Evolutionary conservation across 2,113 vertebrate species (phyloP).

Genomic region (Megaleporinus macrocephalus): DNA sequence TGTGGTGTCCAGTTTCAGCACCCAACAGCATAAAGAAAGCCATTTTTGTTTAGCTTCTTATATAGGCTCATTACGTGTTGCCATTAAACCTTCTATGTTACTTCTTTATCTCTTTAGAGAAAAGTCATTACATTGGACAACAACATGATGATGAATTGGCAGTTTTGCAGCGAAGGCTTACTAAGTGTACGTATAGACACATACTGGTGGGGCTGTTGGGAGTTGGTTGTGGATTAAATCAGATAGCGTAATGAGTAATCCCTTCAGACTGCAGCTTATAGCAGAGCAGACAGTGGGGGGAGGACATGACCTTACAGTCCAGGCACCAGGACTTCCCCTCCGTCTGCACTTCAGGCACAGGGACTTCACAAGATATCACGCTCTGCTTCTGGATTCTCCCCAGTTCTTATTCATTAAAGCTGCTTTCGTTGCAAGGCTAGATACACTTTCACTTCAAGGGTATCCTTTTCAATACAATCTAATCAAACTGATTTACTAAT

Average conservation of each 20-base stretch:
- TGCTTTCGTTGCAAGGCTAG: neutral
- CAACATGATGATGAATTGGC: neutral
- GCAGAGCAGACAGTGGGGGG: constrained; percentile 61
- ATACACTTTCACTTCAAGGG: too few relatives aligned
- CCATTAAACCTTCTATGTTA: too few relatives aligned
- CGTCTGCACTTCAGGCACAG: neutral
- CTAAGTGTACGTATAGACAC: neutral
- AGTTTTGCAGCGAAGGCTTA: neutral
- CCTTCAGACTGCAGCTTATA: constrained; percentile 63
- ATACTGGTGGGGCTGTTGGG: constrained; percentile 49
- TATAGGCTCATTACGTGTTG: too few relatives aligned
- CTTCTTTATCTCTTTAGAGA: too few relatives aligned
- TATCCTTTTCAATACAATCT: too few relatives aligned
- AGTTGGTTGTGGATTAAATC: constrained; percentile 70
- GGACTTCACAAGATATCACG: constrained; percentile 3
- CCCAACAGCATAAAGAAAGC: too few relatives aligned
- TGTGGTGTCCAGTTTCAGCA: too few relatives aligned
- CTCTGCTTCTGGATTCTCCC: constrained; percentile 12
- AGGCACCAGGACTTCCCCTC: neutral
- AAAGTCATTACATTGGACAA: too few relatives aligned
- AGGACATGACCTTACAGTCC: constrained; percentile 62
- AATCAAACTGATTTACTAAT: too few relatives aligned
- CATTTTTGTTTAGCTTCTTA: too few relatives aligned
- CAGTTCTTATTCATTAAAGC: neutral
- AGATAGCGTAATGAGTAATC: constrained; percentile 71